phyloP scores from a whole-genome alignment of 2,888 invertebrate genomes.

The Ormyrus thymus region DNA sequence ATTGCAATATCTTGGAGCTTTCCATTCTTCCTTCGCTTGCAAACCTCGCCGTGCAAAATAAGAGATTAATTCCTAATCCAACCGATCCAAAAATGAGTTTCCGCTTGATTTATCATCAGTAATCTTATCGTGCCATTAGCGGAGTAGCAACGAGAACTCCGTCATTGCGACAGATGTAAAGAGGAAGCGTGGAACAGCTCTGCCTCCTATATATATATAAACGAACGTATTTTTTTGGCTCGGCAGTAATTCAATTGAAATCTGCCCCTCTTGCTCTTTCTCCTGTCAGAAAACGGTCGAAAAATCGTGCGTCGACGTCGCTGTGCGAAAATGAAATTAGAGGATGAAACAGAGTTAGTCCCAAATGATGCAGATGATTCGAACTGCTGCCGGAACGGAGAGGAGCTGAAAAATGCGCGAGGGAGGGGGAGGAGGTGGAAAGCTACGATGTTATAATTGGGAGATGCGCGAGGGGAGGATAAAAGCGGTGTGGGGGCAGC shows the following conservation, averaged over 20 bases:
- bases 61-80: constrained; percentile 51
- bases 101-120: constrained; percentile 70
- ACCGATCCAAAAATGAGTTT: constrained; percentile 66
- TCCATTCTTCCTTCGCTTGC: constrained; percentile 35
- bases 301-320: constrained; percentile 69
- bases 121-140: constrained; percentile 70
- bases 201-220: constrained; percentile 18
- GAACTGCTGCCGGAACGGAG: constrained; percentile 33
- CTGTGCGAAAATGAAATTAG: constrained; percentile 72
- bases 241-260: constrained; percentile 68
- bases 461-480: constrained; percentile 21
- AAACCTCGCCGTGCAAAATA: neutral
- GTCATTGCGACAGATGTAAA: constrained; percentile 62
- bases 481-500: constrained; percentile 13
- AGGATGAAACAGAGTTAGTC: constrained; percentile 69
- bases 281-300: constrained; percentile 68
- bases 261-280: constrained; percentile 22
- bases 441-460: constrained; percentile 23
- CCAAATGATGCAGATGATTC: constrained; percentile 69
- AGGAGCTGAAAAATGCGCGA: constrained; percentile 21
- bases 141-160: constrained; percentile 63
- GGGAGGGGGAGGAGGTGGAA: constrained; percentile 7
- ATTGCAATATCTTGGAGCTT: constrained; percentile 23
- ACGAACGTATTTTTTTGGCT: constrained; percentile 59
- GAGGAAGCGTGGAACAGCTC: constrained; percentile 18